Base-by-base conservation (phyloP, 2,113 vertebrate genomes). In the Barbus barbus region DNA sequence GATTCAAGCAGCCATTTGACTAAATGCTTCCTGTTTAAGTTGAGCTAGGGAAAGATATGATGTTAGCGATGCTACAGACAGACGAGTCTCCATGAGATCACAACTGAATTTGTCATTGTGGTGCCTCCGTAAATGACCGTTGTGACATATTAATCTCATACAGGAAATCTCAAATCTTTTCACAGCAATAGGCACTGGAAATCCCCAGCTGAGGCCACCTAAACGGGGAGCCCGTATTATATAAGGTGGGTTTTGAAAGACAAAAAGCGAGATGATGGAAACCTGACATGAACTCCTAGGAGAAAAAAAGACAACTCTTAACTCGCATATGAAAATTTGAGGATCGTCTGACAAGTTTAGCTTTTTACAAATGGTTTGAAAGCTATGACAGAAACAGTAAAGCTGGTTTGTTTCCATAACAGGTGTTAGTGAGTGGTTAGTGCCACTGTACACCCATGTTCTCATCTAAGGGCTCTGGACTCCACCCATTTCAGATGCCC, bases 1-100 rank as follows among this genome's bases (percentile, higher is more conserved):
- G n/a, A 63, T 48, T 61, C 60, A 84, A 53, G 58, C 28, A 36
- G 74, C 31, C 74, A 56, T 84, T 84, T 48, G 28, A 41, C 44
- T 56, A 78, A 84, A 71, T 31, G 63, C 24, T 84, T 84, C 76
- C 74, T 78, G 46, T 65, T 84, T 56, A 53, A 78, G 75, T 71
- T 78, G 28, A 71, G 63, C 48, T 71, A 36, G 46, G 79, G 65
- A 71, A 81, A 22, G 46, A 69, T 44, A 44, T 28, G 33, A 36
- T 75, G 24, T 65, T 65, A 36, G 60, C 9, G 44, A 75, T n/a
- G 31, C 75, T 44, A 20, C 56, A 48, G 56, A 20, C 56, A 48
- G 56, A 78, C 1, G 22, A 78, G n/a, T 28, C 56, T 28, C 56
- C 1, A 14, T 11, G 6, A 80, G 18, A 63, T 65, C 36, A 46